Evolutionary conservation across 2,888 invertebrate genomes (phyloP).

Genomic region (Latheticus oryzae): DNA sequence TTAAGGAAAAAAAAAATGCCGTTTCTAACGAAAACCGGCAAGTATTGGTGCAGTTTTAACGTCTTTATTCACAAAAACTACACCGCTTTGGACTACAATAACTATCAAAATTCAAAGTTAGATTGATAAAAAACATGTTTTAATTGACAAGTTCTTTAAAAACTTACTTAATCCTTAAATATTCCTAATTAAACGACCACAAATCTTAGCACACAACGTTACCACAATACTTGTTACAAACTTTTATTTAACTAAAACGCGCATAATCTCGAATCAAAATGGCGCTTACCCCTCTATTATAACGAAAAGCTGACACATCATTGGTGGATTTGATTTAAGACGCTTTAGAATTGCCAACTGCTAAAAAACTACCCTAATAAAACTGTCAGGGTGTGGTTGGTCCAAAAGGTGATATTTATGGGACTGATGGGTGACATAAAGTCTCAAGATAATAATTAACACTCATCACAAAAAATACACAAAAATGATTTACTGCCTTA

Average conservation of each 20-base stretch:
- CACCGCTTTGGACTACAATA: background rate
- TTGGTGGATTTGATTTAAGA: conserved; percentile 36
- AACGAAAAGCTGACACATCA: conserved; percentile 1
- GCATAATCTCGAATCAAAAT: conserved; percentile 57
- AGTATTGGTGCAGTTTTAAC: conserved; percentile 10
- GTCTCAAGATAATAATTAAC: too few relatives aligned
- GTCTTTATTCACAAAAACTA: conserved; percentile 15
- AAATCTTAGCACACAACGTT: conserved; percentile 32
- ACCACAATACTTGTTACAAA: conserved; percentile 48
- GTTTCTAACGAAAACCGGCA: conserved; percentile 28
- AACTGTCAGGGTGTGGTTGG: conserved; percentile 41
- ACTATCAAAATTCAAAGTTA: background rate
- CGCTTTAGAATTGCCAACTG: conserved; percentile 40
- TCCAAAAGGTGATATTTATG: conserved; percentile 8
- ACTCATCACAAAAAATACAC: too few relatives aligned
- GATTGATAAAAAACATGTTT: background rate
- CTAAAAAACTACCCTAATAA: conserved; percentile 29
- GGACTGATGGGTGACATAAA: too few relatives aligned
- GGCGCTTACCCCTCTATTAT: conserved; percentile 33
- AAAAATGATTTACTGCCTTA: too few relatives aligned
- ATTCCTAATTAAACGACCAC: conserved; percentile 32
- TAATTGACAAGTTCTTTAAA: conserved; percentile 25
- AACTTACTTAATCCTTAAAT: conserved; percentile 27
- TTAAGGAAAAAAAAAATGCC: conserved; percentile 13
- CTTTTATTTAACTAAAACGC: conserved; percentile 61